These are phyloP conservation scores for Drosophila merina DNA, from an alignment of 2,888 invertebrate genomes.

Conservation along the genomic window DNA sequence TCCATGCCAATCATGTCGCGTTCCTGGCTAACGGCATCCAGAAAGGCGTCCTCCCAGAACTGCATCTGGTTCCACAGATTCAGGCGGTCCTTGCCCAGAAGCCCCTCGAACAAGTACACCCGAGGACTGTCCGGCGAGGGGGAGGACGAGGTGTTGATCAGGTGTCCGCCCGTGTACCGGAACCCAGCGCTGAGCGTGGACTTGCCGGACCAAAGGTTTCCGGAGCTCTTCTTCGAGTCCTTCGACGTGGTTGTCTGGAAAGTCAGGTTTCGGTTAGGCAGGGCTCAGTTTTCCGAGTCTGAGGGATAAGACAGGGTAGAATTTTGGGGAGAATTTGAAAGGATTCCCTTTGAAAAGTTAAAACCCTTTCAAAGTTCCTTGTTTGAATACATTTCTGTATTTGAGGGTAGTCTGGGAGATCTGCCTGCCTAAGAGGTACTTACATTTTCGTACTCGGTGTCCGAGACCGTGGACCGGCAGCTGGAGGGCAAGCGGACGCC, in stretches of 20 bases:
- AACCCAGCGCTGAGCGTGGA: slow-evolving; percentile 94
- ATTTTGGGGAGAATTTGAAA: neutral
- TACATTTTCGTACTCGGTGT: slow-evolving; percentile 96
- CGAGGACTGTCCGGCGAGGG: slow-evolving; percentile 93
- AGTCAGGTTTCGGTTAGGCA: neutral
- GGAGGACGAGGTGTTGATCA: slow-evolving; percentile 93
- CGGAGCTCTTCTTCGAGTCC: slow-evolving; percentile 90
- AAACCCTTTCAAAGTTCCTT: no score
- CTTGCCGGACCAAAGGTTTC: slow-evolving; percentile 96
- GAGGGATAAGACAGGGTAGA: neutral
- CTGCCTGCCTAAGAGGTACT: slow-evolving; percentile 83
- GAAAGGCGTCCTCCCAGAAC: slow-evolving; percentile 99
- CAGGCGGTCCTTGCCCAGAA: slow-evolving; percentile 88
- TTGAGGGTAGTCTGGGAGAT: neutral
- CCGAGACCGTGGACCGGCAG: slow-evolving; percentile 96
- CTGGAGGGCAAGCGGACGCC: slow-evolving; percentile 87
- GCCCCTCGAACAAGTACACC: slow-evolving; percentile 96
- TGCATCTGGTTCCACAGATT: slow-evolving; percentile 99
- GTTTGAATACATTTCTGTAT: neutral
- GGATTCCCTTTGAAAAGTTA: no score
- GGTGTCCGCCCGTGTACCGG: slow-evolving; percentile 93
- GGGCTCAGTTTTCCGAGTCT: neutral
- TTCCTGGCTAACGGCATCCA: slow-evolving; percentile 98
- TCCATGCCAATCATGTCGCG: slow-evolving; percentile 99
- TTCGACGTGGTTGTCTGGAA: slow-evolving; percentile 84